phyloP scores from a whole-genome alignment of 2,888 invertebrate genomes.

The Eupeodes luniger region DNA sequence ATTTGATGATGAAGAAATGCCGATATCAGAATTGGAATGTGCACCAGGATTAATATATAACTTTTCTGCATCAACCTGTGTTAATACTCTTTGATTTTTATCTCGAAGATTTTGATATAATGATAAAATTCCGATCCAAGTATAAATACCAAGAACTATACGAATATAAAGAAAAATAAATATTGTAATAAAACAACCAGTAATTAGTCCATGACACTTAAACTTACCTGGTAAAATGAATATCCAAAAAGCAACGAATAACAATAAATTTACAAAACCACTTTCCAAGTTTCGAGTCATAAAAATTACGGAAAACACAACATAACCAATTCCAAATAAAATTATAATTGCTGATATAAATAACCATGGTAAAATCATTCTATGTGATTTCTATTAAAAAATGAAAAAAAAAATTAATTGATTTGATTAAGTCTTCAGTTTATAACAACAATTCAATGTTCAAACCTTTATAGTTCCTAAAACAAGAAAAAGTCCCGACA shows the following conservation, averaged over 20 bases:
- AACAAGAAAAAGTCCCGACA: not conserved
- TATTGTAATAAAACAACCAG: no score
- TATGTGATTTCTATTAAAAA: not conserved
- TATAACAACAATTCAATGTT: not conserved
- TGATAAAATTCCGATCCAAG: constrained; percentile 18
- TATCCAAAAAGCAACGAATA: not conserved
- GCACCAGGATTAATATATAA: not conserved
- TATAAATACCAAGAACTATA: not conserved
- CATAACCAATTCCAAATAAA: not conserved
- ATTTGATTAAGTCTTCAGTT: not conserved
- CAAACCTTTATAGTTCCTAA: constrained; percentile 15
- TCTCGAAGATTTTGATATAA: not conserved
- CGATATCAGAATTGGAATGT: not conserved
- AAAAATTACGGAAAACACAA: not conserved
- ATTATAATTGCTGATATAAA: not conserved
- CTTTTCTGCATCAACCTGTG: not conserved
- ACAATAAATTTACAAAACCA: not conserved
- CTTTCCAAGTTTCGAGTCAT: not conserved
- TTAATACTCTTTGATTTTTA: not conserved
- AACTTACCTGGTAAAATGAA: not conserved
- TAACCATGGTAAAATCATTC: constrained; percentile 12
- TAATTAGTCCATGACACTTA: no score
- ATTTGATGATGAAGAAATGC: not conserved
- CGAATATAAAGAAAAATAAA: not conserved
- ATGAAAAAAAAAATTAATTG: not conserved